Conservation (phyloP, 1,140 invertebrate genomes). For the Pinna nobilis region DNA sequence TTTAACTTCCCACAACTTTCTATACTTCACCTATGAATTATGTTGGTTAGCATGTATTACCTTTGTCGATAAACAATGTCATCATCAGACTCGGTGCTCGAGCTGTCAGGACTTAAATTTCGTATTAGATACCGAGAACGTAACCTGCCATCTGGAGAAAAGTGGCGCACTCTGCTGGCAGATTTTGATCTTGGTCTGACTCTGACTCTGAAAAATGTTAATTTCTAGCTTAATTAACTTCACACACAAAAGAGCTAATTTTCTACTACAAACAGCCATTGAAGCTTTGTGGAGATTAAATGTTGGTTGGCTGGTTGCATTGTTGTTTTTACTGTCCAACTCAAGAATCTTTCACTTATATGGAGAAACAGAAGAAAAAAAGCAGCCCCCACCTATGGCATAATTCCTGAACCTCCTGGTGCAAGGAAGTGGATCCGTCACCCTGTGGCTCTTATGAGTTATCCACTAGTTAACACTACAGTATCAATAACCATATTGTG, state of each 20-base stretch:
- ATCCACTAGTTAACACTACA: too few species aligned
- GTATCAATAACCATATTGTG: too few species aligned
- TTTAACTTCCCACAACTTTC: too few species aligned
- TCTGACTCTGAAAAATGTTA: constrained; percentile 19
- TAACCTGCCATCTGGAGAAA: constrained; percentile 53
- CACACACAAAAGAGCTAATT: neutral
- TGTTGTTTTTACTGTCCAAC: too few species aligned
- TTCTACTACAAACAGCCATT: neutral
- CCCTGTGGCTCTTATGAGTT: too few species aligned
- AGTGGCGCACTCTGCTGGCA: constrained; percentile 49
- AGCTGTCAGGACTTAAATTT: constrained; percentile 54
- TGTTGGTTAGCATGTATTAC: constrained; percentile 6
- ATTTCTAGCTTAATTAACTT: too few species aligned
- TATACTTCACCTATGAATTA: neutral
- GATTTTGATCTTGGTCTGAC: constrained; percentile 52
- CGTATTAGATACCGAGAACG: constrained; percentile 54
- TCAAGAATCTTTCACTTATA: too few species aligned
- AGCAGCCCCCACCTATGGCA: constrained; percentile 58
- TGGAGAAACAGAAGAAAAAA: too few species aligned
- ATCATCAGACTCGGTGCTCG: constrained; percentile 57
- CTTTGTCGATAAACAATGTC: constrained; percentile 41
- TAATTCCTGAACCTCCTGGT: too few species aligned
- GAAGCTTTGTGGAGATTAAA: neutral
- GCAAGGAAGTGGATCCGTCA: too few species aligned
- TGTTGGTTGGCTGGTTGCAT: too few species aligned